A percentile compares a stretch with the other conserved stretches of the same genome.
phyloP scores from a whole-genome alignment of 2,797 vertebrate species.

The Poeciliopsis infans region DNA sequence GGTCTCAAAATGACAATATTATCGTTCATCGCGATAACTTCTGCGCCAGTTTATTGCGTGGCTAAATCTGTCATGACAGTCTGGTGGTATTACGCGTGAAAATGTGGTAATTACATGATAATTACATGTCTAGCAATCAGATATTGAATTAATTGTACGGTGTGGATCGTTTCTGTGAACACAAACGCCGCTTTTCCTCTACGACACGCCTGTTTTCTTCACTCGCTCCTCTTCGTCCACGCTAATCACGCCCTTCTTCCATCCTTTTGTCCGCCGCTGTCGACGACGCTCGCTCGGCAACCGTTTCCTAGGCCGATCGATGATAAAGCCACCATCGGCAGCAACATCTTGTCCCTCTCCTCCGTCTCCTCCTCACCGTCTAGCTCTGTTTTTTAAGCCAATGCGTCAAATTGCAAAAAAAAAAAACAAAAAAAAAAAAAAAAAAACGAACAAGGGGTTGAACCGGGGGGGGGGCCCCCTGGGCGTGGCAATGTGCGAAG shows the following conservation, averaged over 20 bases:
- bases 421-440: slow-evolving; percentile 43
- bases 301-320: slow-evolving; percentile 62
- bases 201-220: slow-evolving; percentile 51
- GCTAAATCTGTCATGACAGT: no score
- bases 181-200: slow-evolving; percentile 14
- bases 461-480: slow-evolving; percentile 74
- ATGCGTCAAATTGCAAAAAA: slow-evolving; percentile 80
- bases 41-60: no score
- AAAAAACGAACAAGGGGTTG: slow-evolving; percentile 49
- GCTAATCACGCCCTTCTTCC: slow-evolving; percentile 62
- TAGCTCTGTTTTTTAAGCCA: slow-evolving; percentile 65
- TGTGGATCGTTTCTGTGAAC: neutral
- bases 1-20: no score
- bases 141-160: neutral
- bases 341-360: slow-evolving; percentile 36
- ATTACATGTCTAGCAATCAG: neutral
- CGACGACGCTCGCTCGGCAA: slow-evolving; percentile 56
- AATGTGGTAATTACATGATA: neutral
- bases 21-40: no score
- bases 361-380: slow-evolving; percentile 30
- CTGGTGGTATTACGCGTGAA: neutral
- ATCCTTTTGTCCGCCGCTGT: slow-evolving; percentile 42
- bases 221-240: slow-evolving; percentile 48
- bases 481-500: slow-evolving; percentile 54
- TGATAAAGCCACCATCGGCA: slow-evolving; percentile 44